Evolutionary conservation across 2,797 vertebrate species (phyloP).

Genomic region (Brotula barbata): DNA sequence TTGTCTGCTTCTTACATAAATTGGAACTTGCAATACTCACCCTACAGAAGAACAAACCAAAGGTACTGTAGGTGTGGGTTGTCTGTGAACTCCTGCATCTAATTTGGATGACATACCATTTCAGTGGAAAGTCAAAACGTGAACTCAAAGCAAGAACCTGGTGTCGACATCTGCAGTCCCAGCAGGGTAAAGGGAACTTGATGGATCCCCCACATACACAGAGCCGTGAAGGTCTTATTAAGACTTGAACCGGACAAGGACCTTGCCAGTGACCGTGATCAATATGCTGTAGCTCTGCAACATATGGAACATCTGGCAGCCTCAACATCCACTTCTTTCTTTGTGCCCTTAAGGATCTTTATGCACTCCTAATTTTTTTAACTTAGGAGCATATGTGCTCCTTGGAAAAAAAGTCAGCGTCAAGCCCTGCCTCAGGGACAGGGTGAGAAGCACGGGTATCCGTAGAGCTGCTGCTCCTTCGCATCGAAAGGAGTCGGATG

Average conservation of each 20-base stretch:
- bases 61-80: conserved; percentile 2
- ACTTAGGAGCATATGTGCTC: no score
- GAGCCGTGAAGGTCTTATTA: conserved; percentile 28
- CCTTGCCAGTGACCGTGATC: conserved; percentile 19
- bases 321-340: background rate
- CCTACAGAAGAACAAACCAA: conserved; percentile 23
- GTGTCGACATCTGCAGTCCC: conserved; percentile 25
- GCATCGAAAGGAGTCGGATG: no score
- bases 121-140: background rate
- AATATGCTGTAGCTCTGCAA: conserved; percentile 17
- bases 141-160: conserved; percentile 28
- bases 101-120: conserved; percentile 21
- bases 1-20: conserved; percentile 1
- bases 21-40: conserved; percentile 26
- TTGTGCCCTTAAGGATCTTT: no score
- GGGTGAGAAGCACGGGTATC: no score
- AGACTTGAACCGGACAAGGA: conserved; percentile 20
- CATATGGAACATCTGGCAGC: conserved; percentile 30
- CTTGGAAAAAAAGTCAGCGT: no score
- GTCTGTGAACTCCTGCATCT: conserved; percentile 29
- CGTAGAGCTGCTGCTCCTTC: no score
- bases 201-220: conserved; percentile 25
- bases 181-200: conserved; percentile 22
- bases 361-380: no score
- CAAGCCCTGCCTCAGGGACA: no score